A percentile compares a stretch with the other conserved stretches of the same genome.
Conservation (phyloP, 2,797 vertebrate genomes). For the Macroramphosus scolopax region DNA sequence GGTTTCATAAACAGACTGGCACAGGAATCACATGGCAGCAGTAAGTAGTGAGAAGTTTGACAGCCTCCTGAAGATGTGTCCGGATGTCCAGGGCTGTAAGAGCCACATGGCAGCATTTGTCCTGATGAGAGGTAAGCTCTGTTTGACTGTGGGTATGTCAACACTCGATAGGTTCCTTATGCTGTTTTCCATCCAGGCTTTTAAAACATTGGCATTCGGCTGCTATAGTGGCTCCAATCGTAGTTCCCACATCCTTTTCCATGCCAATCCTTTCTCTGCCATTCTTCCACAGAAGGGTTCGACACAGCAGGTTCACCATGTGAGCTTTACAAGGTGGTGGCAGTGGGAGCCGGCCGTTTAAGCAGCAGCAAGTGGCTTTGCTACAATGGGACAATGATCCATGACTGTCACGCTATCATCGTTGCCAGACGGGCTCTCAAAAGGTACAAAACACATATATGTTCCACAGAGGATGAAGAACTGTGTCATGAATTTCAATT, state of each 20-base stretch:
- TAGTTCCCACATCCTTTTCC: no score
- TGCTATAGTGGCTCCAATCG: no score
- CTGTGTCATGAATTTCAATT: neutral
- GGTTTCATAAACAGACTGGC: conserved; percentile 68
- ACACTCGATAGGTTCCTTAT: neutral
- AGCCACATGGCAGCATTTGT: conserved; percentile 78
- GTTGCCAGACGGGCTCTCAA: conserved; percentile 75
- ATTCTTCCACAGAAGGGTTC: conserved; percentile 44
- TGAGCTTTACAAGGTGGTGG: conserved; percentile 72
- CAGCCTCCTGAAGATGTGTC: conserved; percentile 68
- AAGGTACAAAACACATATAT: conserved; percentile 69
- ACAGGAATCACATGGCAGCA: conserved; percentile 69
- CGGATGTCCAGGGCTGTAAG: conserved; percentile 66
- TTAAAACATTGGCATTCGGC: conserved; percentile 1
- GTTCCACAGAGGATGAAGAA: no score
- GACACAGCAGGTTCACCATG: conserved; percentile 47
- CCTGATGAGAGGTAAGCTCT: conserved; percentile 69
- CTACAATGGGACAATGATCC: conserved; percentile 74
- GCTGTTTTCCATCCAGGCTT: neutral
- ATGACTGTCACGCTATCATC: conserved; percentile 78
- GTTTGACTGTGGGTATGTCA: neutral
- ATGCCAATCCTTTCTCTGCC: neutral
- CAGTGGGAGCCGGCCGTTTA: conserved; percentile 70
- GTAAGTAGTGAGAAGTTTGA: conserved; percentile 71
- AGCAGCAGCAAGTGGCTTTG: conserved; percentile 69